phyloP scores from a whole-genome alignment of 1,140 invertebrate species.

The Panagrolaimus sp. region DNA sequence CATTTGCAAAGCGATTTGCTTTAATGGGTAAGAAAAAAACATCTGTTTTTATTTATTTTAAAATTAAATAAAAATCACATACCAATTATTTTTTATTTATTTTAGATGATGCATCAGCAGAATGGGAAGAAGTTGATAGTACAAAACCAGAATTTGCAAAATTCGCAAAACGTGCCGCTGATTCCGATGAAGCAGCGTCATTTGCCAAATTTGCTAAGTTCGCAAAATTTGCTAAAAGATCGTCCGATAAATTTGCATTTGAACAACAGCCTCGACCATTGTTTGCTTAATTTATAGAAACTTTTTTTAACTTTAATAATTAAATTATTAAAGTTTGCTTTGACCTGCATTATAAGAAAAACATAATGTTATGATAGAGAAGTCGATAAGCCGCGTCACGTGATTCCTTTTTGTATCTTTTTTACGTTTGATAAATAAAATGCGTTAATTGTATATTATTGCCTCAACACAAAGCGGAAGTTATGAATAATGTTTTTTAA shows the following conservation, averaged over 20 bases:
- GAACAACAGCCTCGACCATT: background rate
- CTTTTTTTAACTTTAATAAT: background rate
- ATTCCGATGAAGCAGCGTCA: no score
- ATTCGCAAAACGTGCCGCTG: background rate
- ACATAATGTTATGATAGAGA: no score
- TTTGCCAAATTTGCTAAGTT: background rate
- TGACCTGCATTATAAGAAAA: no score
- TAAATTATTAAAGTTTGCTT: no score
- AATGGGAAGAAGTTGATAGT: background rate
- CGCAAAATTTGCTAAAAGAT: conserved; percentile 1
- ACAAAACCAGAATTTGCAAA: conserved; percentile 8
- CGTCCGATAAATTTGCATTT: conserved; percentile 2
- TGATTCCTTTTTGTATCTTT: no score
- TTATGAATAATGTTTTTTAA: no score
- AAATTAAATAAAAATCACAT: background rate
- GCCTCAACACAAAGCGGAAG: no score
- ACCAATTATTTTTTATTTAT: background rate
- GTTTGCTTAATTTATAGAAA: conserved; percentile 5
- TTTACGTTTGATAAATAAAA: no score
- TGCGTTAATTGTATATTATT: no score
- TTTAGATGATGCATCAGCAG: background rate
- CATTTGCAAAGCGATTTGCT: conserved; percentile 12
- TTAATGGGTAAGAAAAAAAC: background rate
- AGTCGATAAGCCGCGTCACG: no score
- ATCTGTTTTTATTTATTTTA: background rate